phyloP scores from a whole-genome alignment of 1,140 invertebrate species.

The Papilio polyxenes region DNA sequence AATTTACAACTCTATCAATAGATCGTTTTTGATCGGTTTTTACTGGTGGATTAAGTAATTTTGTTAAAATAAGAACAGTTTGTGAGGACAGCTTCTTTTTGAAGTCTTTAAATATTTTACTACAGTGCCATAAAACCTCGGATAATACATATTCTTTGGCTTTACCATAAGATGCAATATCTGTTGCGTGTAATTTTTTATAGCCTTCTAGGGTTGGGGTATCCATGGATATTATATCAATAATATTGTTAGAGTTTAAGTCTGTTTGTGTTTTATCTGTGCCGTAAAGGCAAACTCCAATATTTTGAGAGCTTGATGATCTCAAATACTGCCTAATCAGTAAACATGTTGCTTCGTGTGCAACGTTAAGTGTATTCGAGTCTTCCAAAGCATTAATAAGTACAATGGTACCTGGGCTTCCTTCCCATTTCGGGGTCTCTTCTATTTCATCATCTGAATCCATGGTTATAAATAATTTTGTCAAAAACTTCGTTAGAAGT shows the following conservation, averaged over 20 bases:
- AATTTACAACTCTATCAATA: conserved; percentile 61
- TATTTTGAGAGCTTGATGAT: conserved; percentile 51
- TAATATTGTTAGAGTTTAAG: conserved; percentile 56
- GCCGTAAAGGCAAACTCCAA: conserved; percentile 68
- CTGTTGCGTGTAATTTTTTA: conserved; percentile 58
- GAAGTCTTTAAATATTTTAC: conserved; percentile 71
- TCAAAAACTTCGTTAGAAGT: conserved; percentile 16
- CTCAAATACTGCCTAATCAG: conserved; percentile 63
- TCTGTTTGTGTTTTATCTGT: conserved; percentile 51
- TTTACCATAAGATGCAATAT: conserved; percentile 55
- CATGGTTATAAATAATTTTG: conserved; percentile 46
- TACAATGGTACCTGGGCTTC: conserved; percentile 65
- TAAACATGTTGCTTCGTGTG: conserved; percentile 63
- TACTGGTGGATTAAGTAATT: conserved; percentile 58
- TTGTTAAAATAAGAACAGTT: conserved; percentile 62
- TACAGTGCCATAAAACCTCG: conserved; percentile 69
- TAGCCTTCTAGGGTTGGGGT: conserved; percentile 60
- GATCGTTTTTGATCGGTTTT: conserved; percentile 59
- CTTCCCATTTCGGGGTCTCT: conserved; percentile 55
- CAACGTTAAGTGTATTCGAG: conserved; percentile 47
- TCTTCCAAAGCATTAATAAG: conserved; percentile 66
- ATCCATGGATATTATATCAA: conserved; percentile 63
- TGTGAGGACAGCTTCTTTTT: conserved; percentile 64
- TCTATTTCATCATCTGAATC: conserved; percentile 67
- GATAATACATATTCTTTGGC: conserved; percentile 65